Evolutionary conservation across 2,113 vertebrate species (phyloP).

Genomic region (Antechinus stuartii): DNA sequence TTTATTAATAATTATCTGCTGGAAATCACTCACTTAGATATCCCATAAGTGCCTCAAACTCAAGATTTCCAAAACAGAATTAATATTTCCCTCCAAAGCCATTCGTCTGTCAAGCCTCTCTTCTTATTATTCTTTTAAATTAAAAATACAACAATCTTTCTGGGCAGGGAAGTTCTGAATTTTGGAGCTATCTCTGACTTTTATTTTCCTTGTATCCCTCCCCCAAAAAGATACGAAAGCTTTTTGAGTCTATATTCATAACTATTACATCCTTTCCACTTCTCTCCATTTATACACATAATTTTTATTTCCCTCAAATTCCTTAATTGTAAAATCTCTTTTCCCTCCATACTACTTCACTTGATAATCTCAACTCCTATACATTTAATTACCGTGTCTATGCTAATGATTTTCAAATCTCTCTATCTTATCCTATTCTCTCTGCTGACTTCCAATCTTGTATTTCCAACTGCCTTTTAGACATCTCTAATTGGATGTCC

Average conservation of each 20-base stretch:
- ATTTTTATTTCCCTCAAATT: neutral
- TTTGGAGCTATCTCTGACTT: neutral
- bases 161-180: neutral
- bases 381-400: neutral
- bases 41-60: neutral
- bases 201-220: neutral
- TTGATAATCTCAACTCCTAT: neutral
- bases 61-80: neutral
- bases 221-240: accelerated
- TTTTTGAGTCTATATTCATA: neutral
- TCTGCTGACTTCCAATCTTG: neutral
- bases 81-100: neutral
- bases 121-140: neutral
- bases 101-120: neutral
- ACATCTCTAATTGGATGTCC: neutral
- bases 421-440: neutral
- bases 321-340: neutral
- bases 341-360: neutral
- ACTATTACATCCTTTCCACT: neutral
- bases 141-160: neutral
- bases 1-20: neutral
- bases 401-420: neutral
- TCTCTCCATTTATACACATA: neutral
- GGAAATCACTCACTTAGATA: neutral
- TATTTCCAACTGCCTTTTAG: neutral